Base-by-base conservation (phyloP, 2,797 vertebrate species). In the Allochrocebus solatus region DNA sequence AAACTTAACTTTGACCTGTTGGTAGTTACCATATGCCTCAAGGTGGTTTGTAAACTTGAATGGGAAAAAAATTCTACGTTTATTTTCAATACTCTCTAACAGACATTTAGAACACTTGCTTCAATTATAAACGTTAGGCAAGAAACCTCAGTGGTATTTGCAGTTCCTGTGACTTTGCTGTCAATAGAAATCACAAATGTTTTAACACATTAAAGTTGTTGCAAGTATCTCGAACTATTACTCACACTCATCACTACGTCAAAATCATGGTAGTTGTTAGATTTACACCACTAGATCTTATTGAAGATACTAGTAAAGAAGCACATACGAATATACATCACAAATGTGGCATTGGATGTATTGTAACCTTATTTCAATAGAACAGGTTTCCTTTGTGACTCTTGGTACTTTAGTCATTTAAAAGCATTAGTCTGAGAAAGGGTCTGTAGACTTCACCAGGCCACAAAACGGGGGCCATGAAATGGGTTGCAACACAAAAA, bases 141-240 rank as follows among this genome's bases (percentile, higher is more conserved):
- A 46, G 39, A 30, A 8, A 10, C 24, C 70, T 78, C 59, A 39
- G 64, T 0, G 0, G 2, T 10, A 0, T 13, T 9, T 21, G 50
- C 55, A 2, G 21, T 10, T 46, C 55, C 36, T 1, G 22, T 8
- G 43, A 53, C 78, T 46, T 24, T 4, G 33, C 64, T 67, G 17
- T 28, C 46, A 19, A 3, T 8, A 28, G 75, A 89, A 85, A 67
- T 74, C 43, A 57, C 48, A 67, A 36, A 33, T 14, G 28, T 33
- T 46, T 74, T 57, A 28, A 55, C 41, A 28, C 24, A 22, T 22
- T 26, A 4, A 75, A 53, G 53, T 36, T 26, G 46, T 2, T 4
- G 43, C 39, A 43, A 19, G 50, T 10, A 1, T 36, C 88, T 74
- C 57, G 11, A 50, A 70, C 78, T 39, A 24, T 30, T 33, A 36